These are phyloP conservation scores for Upupa epops DNA, from an alignment of 2,113 vertebrate species.

Conservation along the genomic window DNA sequence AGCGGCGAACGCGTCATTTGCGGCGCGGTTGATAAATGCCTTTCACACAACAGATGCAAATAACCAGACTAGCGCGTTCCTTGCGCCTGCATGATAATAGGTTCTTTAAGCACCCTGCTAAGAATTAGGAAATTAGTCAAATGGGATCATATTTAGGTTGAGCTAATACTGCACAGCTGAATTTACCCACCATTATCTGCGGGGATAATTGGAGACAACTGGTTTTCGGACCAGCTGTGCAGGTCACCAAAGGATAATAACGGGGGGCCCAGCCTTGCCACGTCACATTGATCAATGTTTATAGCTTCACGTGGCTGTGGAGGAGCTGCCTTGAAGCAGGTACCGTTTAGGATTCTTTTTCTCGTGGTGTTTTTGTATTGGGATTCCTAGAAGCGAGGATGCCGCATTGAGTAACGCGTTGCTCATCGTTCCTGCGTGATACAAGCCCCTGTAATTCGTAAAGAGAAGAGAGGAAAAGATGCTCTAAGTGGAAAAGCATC, in stretches of 20 bases:
- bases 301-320: slow-evolving; percentile 46
- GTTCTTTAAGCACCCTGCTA: slow-evolving; percentile 71
- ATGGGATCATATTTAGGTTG: slow-evolving; percentile 84
- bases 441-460: background rate
- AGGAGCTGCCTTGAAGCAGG: slow-evolving; percentile 80
- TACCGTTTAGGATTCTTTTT: slow-evolving; percentile 65
- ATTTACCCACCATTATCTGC: slow-evolving; percentile 81
- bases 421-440: background rate
- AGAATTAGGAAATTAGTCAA: slow-evolving; percentile 89
- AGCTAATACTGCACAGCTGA: slow-evolving; percentile 81
- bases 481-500: slow-evolving; percentile 32
- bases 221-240: slow-evolving; percentile 77
- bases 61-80: slow-evolving; percentile 63
- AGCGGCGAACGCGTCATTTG: slow-evolving; percentile 50
- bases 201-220: slow-evolving; percentile 84
- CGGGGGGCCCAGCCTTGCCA: slow-evolving; percentile 64
- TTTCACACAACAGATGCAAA: slow-evolving; percentile 65
- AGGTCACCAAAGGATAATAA: slow-evolving; percentile 78
- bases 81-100: slow-evolving; percentile 67
- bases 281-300: slow-evolving; percentile 84
- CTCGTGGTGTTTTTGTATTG: background rate
- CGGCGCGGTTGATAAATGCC: slow-evolving; percentile 63
- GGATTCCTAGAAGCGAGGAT: background rate
- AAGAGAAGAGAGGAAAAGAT: slow-evolving; percentile 31
- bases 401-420: background rate